Evolutionary conservation across 2,888 invertebrate species (phyloP).

Genomic region (Drosophila peninsularis): DNA sequence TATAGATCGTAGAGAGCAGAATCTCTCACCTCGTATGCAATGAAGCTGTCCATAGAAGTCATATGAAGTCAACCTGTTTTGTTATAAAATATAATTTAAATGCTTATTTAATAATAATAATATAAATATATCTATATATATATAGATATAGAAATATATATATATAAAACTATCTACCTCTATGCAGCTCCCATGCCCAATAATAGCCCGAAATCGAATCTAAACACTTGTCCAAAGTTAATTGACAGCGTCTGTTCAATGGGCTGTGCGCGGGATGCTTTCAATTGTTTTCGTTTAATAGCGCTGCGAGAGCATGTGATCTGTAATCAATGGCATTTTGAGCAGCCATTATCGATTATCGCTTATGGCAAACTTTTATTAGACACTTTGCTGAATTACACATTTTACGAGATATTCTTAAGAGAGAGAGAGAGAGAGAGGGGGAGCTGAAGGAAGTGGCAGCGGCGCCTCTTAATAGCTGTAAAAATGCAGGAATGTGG

Average conservation of each 20-base stretch:
- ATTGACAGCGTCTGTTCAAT: constrained; percentile 6
- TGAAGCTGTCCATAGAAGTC: not conserved
- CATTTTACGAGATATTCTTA: constrained; percentile 32
- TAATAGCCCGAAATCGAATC: not conserved
- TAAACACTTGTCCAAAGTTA: constrained; percentile 1
- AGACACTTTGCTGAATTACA: constrained; percentile 60
- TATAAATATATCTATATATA: not conserved
- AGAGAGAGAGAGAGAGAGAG: not conserved
- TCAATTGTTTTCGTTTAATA: constrained; percentile 40
- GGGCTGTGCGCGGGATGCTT: constrained; percentile 6
- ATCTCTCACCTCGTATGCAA: no score
- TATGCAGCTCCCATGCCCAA: not conserved
- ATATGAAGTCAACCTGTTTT: not conserved
- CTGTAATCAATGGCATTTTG: constrained; percentile 56
- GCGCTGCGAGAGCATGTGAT: constrained; percentile 35
- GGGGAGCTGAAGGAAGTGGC: not conserved
- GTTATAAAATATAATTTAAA: not conserved
- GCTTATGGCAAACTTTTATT: constrained; percentile 68
- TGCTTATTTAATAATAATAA: not conserved
- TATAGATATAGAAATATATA: not conserved
- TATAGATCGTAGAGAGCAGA: no score
- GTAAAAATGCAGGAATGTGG: constrained; percentile 49
- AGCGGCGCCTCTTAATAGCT: constrained; percentile 37
- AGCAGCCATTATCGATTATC: constrained; percentile 64
- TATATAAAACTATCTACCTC: not conserved